Percentiles rank a stretch among this genome's conserved stretches.
Conservation (phyloP, 2,113 vertebrate species). For the Nycticryphes semicollaris region DNA sequence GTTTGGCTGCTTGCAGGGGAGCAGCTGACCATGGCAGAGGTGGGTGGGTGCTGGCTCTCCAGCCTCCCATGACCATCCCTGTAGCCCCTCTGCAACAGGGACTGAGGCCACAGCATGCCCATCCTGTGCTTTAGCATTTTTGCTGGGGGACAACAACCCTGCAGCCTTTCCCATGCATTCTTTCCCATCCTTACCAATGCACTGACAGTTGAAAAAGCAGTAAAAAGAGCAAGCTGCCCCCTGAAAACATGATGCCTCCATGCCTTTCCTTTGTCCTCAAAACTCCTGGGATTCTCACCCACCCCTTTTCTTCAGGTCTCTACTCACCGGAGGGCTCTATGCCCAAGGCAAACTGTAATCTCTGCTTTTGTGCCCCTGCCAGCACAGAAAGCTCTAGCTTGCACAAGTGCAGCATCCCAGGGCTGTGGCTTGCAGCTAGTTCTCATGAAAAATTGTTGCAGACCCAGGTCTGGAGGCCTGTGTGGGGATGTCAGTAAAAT, state of each 20-base stretch:
- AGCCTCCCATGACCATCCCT: background rate
- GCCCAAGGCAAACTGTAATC: fast-evolving
- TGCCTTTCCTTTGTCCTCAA: background rate
- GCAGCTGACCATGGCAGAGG: background rate
- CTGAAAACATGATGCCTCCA: background rate
- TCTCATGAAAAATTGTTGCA: background rate
- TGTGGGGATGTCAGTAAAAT: background rate
- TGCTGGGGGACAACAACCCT: background rate
- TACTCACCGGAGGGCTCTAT: background rate
- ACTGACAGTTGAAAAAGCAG: background rate
- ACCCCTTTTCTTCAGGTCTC: fast-evolving
- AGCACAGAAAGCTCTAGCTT: background rate
- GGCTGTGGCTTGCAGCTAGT: background rate
- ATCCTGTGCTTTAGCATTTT: background rate
- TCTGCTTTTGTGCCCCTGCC: fast-evolving
- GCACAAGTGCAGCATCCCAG: background rate
- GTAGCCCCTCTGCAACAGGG: background rate
- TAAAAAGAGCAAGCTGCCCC: background rate
- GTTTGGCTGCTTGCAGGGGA: background rate
- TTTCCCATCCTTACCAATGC: background rate
- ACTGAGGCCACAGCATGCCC: background rate
- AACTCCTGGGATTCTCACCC: background rate
- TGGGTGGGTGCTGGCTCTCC: background rate
- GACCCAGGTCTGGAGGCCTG: background rate
- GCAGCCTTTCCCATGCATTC: background rate